Base-by-base conservation (phyloP, 2,888 invertebrate genomes). In the Leptogaster cylindrica region DNA sequence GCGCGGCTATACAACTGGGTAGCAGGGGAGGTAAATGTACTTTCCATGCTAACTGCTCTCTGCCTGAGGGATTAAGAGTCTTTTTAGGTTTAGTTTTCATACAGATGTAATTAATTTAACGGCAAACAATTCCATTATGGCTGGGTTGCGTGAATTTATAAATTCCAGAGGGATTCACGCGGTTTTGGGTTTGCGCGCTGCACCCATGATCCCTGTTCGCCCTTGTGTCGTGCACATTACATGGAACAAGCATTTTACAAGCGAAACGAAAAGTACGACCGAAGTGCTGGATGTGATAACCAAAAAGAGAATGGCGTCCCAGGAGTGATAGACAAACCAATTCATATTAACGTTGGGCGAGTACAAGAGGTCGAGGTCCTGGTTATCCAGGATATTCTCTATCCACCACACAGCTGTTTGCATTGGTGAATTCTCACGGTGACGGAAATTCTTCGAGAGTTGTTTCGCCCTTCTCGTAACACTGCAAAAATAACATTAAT, bases 341-440 rank as follows among this genome's bases (percentile, higher is more conserved):
- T 76, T 75, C 41, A 80, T 70, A 28, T 77, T 70, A 2, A 75
- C 76, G 50, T 77, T 77, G 41, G 70, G 52, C 5, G 70, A 65
- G 46, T 68, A 68, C 1, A 67, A 23, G 6, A 73, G 63, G 48
- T 68, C 66, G 28, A 48, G 65, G 6, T 72, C 72, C 20, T 78
- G 76, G 2, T 77, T 76, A 27, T 76, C 74, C 27, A 86, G 79
- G 70, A 85, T 83, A 73, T 85, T 85, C 72, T 87, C 86, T 10
- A 83, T 83, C 83, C 86, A 86, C 77, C 86, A 86, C 74, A 85
- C 79, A 66, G 86, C 85, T 23, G 80, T 83, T 67, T 85, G 83
- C 51, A 85, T 70, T 1, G 86, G 83, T 3, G 83, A 80, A 73
- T 82, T 81, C 31, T 84, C 81, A 0, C 86, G 83, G 70, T 84